Evolutionary conservation across 2,888 invertebrate species (phyloP).

Genomic region (Timema podura): DNA sequence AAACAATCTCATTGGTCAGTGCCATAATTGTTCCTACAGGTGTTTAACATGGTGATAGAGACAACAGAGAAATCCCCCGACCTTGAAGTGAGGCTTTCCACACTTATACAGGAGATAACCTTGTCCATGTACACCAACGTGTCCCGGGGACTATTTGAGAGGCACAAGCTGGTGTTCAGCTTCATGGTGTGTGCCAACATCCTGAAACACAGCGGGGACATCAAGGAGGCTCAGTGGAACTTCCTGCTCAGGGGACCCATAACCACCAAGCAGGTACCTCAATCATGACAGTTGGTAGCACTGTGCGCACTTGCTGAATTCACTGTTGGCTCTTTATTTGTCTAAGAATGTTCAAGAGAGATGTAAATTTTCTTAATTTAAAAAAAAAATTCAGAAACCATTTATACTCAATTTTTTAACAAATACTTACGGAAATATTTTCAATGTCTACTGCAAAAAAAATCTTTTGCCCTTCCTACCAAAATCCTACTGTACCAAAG

Average conservation of each 20-base stretch:
- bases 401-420: no score
- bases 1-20: background rate
- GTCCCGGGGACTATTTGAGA: slow-evolving; percentile 85
- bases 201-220: slow-evolving; percentile 57
- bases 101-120: slow-evolving; percentile 72
- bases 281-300: no score
- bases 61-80: slow-evolving; percentile 64
- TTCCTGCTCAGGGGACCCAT: slow-evolving; percentile 71
- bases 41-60: slow-evolving; percentile 78
- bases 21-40: slow-evolving; percentile 45
- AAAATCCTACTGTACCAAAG: no score
- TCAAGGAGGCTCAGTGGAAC: slow-evolving; percentile 65
- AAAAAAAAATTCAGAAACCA: no score
- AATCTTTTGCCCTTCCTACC: no score
- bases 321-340: slow-evolving; percentile 1
- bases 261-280: slow-evolving; percentile 37
- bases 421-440: no score
- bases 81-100: slow-evolving; percentile 62
- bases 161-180: slow-evolving; percentile 85
- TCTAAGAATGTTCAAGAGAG: background rate
- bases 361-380: background rate
- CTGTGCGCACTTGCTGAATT: background rate
- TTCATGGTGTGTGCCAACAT: slow-evolving; percentile 78
- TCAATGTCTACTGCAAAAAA: no score
- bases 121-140: slow-evolving; percentile 80